Conservation (phyloP, 2,113 vertebrate genomes). For the Montifringilla adamsi region DNA sequence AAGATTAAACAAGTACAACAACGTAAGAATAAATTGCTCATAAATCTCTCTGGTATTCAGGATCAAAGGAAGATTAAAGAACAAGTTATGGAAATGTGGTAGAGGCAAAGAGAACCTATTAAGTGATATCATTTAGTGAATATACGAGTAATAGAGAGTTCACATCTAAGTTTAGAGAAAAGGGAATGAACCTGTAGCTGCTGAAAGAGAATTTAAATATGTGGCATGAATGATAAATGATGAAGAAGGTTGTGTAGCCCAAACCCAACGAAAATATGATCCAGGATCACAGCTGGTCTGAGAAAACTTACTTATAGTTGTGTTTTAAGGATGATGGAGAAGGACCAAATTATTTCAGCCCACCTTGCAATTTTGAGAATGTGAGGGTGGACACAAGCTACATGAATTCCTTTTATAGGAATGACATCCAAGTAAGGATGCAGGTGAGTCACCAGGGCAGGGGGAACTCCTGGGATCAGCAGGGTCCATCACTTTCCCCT, state of each 20-base stretch:
- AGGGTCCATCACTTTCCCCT: not conserved
- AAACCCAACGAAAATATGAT: not conserved
- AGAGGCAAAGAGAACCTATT: slow-evolving; percentile 44
- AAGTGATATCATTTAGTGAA: slow-evolving; percentile 36
- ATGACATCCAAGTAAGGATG: not conserved
- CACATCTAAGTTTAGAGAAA: not conserved
- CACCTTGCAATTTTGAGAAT: not conserved
- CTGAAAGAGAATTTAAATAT: not conserved
- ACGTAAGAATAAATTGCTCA: slow-evolving; percentile 66
- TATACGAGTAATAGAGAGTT: not conserved
- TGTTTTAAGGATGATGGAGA: not conserved
- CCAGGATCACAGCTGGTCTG: not conserved
- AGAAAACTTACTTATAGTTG: not conserved
- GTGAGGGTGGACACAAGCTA: not conserved
- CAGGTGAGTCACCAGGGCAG: not conserved
- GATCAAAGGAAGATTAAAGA: slow-evolving; percentile 72
- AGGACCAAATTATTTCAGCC: not conserved
- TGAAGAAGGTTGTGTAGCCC: not conserved
- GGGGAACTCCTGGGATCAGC: not conserved
- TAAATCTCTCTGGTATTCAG: slow-evolving; percentile 63
- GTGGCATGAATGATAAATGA: not conserved
- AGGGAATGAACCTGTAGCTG: not conserved
- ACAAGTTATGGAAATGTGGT: slow-evolving; percentile 63
- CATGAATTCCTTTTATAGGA: not conserved
- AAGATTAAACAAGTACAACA: slow-evolving; percentile 69